Base-by-base conservation (phyloP, 1,140 invertebrate genomes). In the Drosophila orena region DNA sequence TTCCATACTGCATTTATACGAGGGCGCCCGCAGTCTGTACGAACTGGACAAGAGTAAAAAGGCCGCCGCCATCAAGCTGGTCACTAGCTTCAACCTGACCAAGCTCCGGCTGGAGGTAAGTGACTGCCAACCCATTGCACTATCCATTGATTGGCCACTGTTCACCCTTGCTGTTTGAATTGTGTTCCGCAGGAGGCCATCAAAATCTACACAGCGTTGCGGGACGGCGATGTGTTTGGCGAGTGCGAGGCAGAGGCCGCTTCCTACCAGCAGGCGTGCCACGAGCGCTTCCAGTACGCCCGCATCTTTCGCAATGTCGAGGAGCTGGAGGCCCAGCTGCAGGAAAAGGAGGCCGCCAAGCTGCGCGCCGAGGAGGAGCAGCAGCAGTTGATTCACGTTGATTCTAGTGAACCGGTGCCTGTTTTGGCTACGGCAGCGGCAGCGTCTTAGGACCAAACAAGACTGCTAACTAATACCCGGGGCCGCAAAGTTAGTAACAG, bases 181-280 rank as follows among this genome's bases (percentile, higher is more conserved):
- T 60, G 3, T 11, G 93, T 14, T 92, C 24, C 46, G 2, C 22
- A 97, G 95, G 96, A 94, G 89, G 97, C 97, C 93, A 95, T 94
- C 56, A 95, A 95, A 71, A 95, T 98, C 20, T 93, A 98, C 55
- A 95, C 96, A 62, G 95, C 95, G 66, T 93, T 98, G 80, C 94
- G 94, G 68, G 94, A 95, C 56, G 96, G 96, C 46, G 96, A 97
- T 73, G 64, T 88, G 49, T 88, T 88, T 52, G 84, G 84, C 0
- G 79, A 88, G 10, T 97, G 97, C 1, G 92, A 93, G 34, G 96
- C 95, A 90, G 95, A 96, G 44, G 91, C 94, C 30, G 94, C 94
- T 65, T 94, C 95, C 53, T 98, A 96, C 91, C 94, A 96, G 77
- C 93, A 93, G 20, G 94, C 94, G 77, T 97, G 97, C 92, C 94